Conservation (phyloP, 2,888 invertebrate genomes). For the Ophion ellenae region DNA sequence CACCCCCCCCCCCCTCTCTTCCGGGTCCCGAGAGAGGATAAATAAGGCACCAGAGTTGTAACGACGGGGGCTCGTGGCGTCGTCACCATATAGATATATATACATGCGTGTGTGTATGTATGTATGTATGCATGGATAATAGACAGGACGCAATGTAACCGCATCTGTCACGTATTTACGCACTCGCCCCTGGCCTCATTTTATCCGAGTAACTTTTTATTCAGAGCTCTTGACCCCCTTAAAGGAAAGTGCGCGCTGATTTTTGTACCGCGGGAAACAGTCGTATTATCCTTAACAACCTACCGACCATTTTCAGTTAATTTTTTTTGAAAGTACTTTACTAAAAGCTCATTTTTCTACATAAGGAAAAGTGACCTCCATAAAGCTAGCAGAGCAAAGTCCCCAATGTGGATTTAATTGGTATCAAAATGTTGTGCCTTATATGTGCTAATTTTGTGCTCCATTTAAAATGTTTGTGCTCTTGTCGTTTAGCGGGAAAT, state of each 20-base stretch:
- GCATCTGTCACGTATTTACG: slow-evolving; percentile 60
- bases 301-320: too few relatives aligned
- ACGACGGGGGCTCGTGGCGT: slow-evolving; percentile 35
- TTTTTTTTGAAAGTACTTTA: too few relatives aligned
- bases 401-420: too few relatives aligned
- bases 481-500: too few relatives aligned
- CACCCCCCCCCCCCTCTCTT: slow-evolving; percentile 15
- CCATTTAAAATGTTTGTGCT: too few relatives aligned
- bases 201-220: slow-evolving; percentile 41
- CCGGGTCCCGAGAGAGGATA: slow-evolving; percentile 42
- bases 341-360: too few relatives aligned
- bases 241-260: slow-evolving; percentile 4
- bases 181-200: slow-evolving; percentile 43
- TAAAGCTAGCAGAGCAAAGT: too few relatives aligned
- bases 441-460: too few relatives aligned
- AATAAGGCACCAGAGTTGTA: slow-evolving; percentile 57
- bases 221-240: slow-evolving; percentile 38
- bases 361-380: too few relatives aligned
- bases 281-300: too few relatives aligned
- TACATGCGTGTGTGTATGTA: not conserved
- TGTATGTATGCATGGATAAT: not conserved
- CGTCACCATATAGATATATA: slow-evolving; percentile 14
- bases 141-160: slow-evolving; percentile 41
- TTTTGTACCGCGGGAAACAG: not conserved
- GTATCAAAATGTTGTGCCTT: too few relatives aligned